A percentile compares a stretch with the other conserved stretches of the same genome.
These are phyloP conservation scores for Oryctolagus cuniculus DNA, from an alignment of 2,113 vertebrate species.

Conservation along the genomic window DNA sequence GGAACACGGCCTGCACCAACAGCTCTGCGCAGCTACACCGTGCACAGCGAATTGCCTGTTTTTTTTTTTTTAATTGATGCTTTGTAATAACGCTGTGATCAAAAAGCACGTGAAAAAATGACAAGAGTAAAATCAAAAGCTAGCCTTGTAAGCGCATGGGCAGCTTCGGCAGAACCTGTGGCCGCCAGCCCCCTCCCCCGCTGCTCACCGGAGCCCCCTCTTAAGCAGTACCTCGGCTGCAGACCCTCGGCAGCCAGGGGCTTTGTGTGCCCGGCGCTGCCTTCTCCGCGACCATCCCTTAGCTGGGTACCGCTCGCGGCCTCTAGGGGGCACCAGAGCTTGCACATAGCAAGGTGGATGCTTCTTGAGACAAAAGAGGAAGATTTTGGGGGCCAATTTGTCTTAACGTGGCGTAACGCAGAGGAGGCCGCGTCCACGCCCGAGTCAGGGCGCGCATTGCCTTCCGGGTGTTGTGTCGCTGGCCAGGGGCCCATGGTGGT, in stretches of 20 bases:
- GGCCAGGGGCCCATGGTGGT: background rate
- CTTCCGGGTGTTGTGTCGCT: background rate
- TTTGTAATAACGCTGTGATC: constrained; percentile 64
- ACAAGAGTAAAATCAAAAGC: constrained; percentile 52
- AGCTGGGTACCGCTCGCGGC: background rate
- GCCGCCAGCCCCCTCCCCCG: rapidly evolving
- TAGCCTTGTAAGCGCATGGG: background rate
- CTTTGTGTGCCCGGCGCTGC: background rate
- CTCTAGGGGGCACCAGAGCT: constrained; percentile 82
- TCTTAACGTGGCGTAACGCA: constrained; percentile 72
- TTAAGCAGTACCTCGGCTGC: background rate
- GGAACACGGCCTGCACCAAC: background rate
- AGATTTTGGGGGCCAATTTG: constrained; percentile 72
- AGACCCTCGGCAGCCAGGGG: background rate
- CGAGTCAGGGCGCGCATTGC: background rate
- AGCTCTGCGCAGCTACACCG: background rate
- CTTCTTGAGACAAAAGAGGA: constrained; percentile 82
- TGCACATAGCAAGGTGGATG: constrained; percentile 23
- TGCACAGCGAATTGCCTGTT: background rate
- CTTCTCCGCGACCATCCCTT: background rate
- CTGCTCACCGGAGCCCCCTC: background rate
- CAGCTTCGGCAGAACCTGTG: background rate
- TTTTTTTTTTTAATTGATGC: background rate
- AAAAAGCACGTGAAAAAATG: constrained; percentile 57
- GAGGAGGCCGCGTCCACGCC: constrained; percentile 48